phyloP scores from a whole-genome alignment of 2,113 vertebrate genomes.

The Microcebus griseorufus region DNA sequence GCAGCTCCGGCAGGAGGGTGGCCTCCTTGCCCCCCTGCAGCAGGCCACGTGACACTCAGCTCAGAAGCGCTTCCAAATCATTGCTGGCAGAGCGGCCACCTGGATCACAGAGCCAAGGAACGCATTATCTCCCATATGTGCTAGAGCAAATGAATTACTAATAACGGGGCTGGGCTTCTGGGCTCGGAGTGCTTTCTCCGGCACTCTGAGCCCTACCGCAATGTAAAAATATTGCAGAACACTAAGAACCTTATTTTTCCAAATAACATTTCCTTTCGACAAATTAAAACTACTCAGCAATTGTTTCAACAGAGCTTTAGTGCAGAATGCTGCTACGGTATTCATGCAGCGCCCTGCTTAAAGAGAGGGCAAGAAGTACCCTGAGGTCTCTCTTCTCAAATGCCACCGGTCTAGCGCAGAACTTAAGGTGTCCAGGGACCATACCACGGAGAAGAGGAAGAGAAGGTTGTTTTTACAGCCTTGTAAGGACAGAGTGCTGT shows the following conservation, averaged over 20 bases:
- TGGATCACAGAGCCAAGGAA: not conserved
- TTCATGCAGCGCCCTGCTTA: not conserved
- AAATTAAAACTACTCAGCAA: slow-evolving; percentile 56
- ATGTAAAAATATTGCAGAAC: not conserved
- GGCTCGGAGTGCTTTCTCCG: slow-evolving; percentile 42
- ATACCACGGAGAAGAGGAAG: not conserved
- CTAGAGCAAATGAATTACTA: slow-evolving; percentile 59
- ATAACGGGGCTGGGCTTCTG: slow-evolving; percentile 5
- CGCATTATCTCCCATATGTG: slow-evolving; percentile 5
- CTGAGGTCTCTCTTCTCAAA: not conserved
- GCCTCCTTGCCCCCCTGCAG: not conserved
- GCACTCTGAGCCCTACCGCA: not conserved
- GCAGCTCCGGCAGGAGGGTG: not conserved
- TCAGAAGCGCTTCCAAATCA: not conserved
- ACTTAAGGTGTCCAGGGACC: not conserved
- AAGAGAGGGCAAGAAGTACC: not conserved
- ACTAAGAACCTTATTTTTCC: slow-evolving; percentile 24
- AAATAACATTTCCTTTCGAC: slow-evolving; percentile 40
- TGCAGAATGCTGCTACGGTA: not conserved
- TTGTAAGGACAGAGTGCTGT: not conserved
- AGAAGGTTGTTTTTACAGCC: not conserved
- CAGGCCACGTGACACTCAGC: not conserved
- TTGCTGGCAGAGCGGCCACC: not conserved
- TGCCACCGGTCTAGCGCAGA: not conserved
- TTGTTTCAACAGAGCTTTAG: not conserved